Base-by-base conservation (phyloP, 1,140 invertebrate species). In the Agrypnia vestita region DNA sequence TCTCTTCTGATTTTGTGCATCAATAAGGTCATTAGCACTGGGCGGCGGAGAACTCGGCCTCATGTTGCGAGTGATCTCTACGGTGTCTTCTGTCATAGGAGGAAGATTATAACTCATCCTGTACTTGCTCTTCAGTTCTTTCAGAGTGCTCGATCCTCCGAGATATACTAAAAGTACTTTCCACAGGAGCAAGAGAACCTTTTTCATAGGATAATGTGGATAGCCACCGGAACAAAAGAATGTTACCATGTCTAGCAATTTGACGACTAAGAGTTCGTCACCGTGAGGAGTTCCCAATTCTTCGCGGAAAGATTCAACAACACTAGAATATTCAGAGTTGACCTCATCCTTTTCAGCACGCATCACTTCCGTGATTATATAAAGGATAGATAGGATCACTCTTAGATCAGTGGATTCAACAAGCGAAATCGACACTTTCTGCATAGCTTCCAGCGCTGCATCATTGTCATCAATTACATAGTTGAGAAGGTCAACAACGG, bases 161-260 rank as follows among this genome's bases (percentile, higher is more conserved):
- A 99, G 89, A 11, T 96, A 95, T 1, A 98, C 91, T 69, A 99
- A 89, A 59, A 98, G 93, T 3, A 97, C 92, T 91, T 99, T 99
- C 98, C 98, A 99, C 12, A 99, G 86, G 1, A 99, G 88, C n/a
- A 99, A 88, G 35, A 99, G 89, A 72, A 99, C 96, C 91, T 99
- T 99, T 87, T 98, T 99, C 93, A 99, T 98, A 13, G 98, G 98
- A 90, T 98, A 99, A 90, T 98, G 97, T 59, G 97, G 96, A 11
- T 96, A 95, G 53, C 94, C 94, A 0, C 97, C 97, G 85, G 96
- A 97, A 89, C 97, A 99, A 86, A 99, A 97, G 83, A 94, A 92
- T 17, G 96, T 98, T 8, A 99, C 96, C 97, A 99, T 97, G 81
- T 94, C 93, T 61, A 99, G 91, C 76, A 99, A 89, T 85, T 97